Conservation (phyloP, 2,888 invertebrate genomes). For the Cryptus armator region DNA sequence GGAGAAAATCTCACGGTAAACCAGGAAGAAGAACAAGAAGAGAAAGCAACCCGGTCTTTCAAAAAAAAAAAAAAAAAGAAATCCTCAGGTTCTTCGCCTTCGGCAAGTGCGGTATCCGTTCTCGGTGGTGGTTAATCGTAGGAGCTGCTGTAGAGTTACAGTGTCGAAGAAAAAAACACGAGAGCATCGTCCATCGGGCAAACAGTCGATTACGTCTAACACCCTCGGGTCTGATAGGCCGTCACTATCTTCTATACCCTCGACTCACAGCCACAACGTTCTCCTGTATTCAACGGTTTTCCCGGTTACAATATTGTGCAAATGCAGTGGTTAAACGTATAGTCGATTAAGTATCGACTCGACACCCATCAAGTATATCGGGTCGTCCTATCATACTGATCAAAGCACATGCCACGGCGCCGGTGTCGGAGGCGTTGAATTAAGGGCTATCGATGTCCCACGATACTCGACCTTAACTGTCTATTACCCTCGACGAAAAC, state of each 20-base stretch:
- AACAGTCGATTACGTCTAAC: constrained; percentile 42
- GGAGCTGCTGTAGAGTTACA: constrained; percentile 15
- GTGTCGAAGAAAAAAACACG: constrained; percentile 3
- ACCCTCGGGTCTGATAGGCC: not conserved
- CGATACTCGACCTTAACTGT: constrained; percentile 47
- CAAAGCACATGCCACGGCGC: constrained; percentile 40
- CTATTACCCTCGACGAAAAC: constrained; percentile 30
- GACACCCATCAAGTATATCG: not conserved
- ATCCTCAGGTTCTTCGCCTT: not conserved
- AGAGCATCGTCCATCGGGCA: constrained; percentile 22
- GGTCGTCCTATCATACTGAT: constrained; percentile 46
- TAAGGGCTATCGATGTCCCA: constrained; percentile 60
- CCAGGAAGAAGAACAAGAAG: not conserved
- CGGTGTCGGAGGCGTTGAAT: constrained; percentile 54
- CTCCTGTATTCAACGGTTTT: not conserved
- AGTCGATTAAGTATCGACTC: constrained; percentile 5
- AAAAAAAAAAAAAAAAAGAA: constrained; percentile 1
- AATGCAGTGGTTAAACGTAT: not conserved
- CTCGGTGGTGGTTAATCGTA: not conserved
- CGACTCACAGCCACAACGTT: constrained; percentile 13
- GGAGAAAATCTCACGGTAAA: constrained; percentile 19
- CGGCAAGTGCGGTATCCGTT: not conserved
- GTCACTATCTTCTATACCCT: constrained; percentile 1
- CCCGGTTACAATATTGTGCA: not conserved
- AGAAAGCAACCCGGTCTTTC: constrained; percentile 12